A percentile compares a stretch with the other conserved stretches of the same genome.
phyloP scores from a whole-genome alignment of 2,113 vertebrate genomes.

The Cebus imitator region DNA sequence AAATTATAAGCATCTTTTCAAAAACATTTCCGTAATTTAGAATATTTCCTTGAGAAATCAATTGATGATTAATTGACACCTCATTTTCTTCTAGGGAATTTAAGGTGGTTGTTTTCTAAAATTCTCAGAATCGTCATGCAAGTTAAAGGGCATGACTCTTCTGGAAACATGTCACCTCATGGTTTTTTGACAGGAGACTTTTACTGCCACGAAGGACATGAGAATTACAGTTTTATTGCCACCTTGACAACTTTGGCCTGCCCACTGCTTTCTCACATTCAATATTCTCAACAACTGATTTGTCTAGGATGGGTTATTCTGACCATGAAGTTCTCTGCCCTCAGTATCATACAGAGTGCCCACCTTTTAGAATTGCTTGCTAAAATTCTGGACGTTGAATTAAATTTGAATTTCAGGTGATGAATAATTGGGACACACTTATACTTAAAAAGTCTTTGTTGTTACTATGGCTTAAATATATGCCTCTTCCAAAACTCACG shows the following conservation, averaged over 20 bases:
- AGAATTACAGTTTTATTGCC: background rate
- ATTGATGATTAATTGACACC: constrained; percentile 7
- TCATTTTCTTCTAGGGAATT: background rate
- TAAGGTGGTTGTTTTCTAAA: background rate
- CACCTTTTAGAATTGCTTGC: background rate
- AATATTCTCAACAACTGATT: background rate
- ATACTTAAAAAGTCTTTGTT: background rate
- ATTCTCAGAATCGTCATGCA: background rate
- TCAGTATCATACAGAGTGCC: background rate
- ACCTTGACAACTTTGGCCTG: background rate
- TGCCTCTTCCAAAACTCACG: background rate
- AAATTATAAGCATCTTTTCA: background rate
- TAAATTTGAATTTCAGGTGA: constrained; percentile 1
- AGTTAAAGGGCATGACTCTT: background rate
- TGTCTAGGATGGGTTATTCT: background rate
- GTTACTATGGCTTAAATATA: background rate
- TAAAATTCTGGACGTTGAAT: background rate
- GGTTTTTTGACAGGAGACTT: background rate
- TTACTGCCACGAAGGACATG: background rate
- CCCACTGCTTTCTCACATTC: background rate
- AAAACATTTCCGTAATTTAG: background rate
- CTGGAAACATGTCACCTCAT: background rate
- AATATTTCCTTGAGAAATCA: constrained; percentile 11
- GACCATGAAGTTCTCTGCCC: background rate
- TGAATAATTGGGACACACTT: background rate